Evolutionary conservation across 2,888 invertebrate genomes (phyloP), one percentile per base, ranked within the genome.

Genomic region (Dicyrtomina minuta): DNA sequence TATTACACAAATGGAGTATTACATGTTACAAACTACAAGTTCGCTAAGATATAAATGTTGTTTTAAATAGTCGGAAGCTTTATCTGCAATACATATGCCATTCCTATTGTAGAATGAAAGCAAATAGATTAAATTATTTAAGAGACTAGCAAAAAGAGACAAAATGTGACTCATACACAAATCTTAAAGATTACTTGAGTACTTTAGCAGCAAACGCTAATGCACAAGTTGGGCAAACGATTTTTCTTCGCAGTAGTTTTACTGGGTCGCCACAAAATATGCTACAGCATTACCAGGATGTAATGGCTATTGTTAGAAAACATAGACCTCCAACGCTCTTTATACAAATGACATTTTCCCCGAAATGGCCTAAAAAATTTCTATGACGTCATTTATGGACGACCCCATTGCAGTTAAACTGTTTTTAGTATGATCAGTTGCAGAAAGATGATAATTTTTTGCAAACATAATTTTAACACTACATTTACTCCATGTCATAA

Each of bases 81-180:
- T 0, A 70, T 72, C 79, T 79, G 27, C 80, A 81, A 65, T 79
- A 59, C 22, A 49, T 74, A 0, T 79, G 79, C 1, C 79, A 80
- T 64, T 15, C 68, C 1, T 79, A 75, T 61, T 70, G 73, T 0
- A 75, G 75, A 53, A 72, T 76, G 1, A 79, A 80, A 68, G 74
- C 72, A 20, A 65, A 74, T 10, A 69, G 74, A 12, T 51, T 81
- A 6, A 53, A 70, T 13, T 80, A 58, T 51, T n/a, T 74, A 8
- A 68, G 77, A 6, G 51, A 17, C 1, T 72, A 80, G 62, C 79
- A 80, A 58, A 24, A 62, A 20, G 10, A 74, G 20, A 53, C 79
- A 0, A 24, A 76, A 27, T 65, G 60, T 1, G 79, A 80, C 12
- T n/a, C 62, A 10, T 79, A 79, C 64, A 24, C 66, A 20, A 71